A percentile compares a stretch with the other conserved stretches of the same genome.
phyloP scores from a whole-genome alignment of 2,888 invertebrate species.

The Baronia brevicornis region DNA sequence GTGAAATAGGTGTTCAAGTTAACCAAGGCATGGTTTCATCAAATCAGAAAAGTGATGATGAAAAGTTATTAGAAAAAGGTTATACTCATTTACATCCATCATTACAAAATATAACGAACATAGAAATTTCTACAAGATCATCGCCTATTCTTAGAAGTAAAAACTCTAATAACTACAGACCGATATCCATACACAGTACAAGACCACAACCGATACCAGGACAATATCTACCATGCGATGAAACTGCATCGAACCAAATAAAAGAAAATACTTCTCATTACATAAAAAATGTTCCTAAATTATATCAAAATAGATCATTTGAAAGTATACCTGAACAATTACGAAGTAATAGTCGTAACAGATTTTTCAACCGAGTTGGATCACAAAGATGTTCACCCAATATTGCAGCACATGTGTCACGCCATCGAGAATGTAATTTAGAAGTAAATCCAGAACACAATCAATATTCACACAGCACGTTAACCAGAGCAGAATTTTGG shows the following conservation, averaged over 20 bases:
- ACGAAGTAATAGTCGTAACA: conserved; percentile 53
- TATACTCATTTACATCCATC: conserved; percentile 54
- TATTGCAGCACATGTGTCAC: conserved; percentile 42
- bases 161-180: conserved; percentile 54
- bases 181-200: conserved; percentile 61
- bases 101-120: conserved; percentile 67
- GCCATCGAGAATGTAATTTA: conserved; percentile 47
- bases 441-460: conserved; percentile 37
- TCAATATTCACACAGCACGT: conserved; percentile 46
- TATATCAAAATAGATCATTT: conserved; percentile 66
- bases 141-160: conserved; percentile 43
- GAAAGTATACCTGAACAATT: conserved; percentile 69
- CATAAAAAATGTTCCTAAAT: conserved; percentile 57
- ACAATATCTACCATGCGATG: conserved; percentile 40
- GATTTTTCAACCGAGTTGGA: conserved; percentile 64
- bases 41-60: conserved; percentile 70
- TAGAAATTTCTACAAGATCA: conserved; percentile 62
- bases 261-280: conserved; percentile 64
- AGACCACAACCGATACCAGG: conserved; percentile 41
- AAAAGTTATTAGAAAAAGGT: conserved; percentile 62
- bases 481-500: conserved; percentile 79
- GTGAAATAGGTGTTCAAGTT: conserved; percentile 50
- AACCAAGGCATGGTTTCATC: conserved; percentile 42
- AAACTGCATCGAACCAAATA: conserved; percentile 54
- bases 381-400: conserved; percentile 58